Base-by-base conservation (phyloP, 2,888 invertebrate genomes). In the Tortricodes alternella region DNA sequence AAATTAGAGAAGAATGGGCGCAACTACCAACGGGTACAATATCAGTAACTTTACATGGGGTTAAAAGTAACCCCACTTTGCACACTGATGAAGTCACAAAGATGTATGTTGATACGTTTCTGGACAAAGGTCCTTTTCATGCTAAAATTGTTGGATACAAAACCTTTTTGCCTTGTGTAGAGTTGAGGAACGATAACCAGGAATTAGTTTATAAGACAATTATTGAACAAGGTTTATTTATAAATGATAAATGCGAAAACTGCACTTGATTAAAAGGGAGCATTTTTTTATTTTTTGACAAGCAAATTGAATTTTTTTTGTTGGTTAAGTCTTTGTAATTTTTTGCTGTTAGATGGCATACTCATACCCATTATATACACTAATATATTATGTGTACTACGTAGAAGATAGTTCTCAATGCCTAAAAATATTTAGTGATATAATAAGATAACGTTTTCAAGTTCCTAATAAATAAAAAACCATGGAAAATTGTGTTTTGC, bases 51-150 rank as follows among this genome's bases (percentile, higher is more conserved):
- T 27, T 56, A n/a, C 35, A 56, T 15, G 49, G 49, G 11, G 37
- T 56, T 2, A 29, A 21, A 7, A 43, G 43, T 4, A 49, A 55
- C 27, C 49, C 38, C 8, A 37, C 43, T 15, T 19, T 44, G 0
- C 9, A 29, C 29, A 24, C 21, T 6, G 35, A 49, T 2, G 37
- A 43, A 6, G 43, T 55, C 9, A 43, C 27, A 27, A 29, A 16
- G 16, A 27, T 11, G 2, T 55, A 9, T 16, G 19, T 43, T 19
- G 27, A 55, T 5, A 37, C 48, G n/a, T 55, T 55, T 19, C 34
- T 55, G 15, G 55, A 48, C 82, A 80, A 38, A 43, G 49, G 55
- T 1, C 49, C 49, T 6, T 49, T 56, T 16, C 43, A 15, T 13
- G 55, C 37, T 19, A 50, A 44, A 24, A 50, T 56, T 13, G 7